Percentiles rank a stretch among this genome's conserved stretches.
Conservation (phyloP, 2,113 vertebrate species). For the Macquaria australasica region DNA sequence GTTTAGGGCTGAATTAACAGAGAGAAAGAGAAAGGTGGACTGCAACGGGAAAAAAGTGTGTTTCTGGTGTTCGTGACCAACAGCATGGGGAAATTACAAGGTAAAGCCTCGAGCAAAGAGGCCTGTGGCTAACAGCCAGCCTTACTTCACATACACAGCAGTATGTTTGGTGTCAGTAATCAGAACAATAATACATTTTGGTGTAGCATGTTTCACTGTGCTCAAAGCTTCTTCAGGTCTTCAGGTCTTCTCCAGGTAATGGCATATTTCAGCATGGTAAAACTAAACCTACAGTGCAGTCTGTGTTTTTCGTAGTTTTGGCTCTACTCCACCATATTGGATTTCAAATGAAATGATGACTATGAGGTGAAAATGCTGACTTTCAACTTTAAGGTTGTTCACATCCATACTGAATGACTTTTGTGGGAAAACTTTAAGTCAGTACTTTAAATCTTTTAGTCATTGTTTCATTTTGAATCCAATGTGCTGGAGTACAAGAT, state of each 20-base stretch:
- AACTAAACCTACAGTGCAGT: conserved; percentile 1
- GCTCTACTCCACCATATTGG: conserved; percentile 9
- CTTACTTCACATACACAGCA: not conserved
- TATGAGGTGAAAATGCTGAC: conserved; percentile 2
- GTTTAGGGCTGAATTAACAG: not conserved
- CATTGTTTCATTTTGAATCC: not conserved
- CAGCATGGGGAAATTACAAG: not conserved
- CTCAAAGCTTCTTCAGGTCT: not conserved
- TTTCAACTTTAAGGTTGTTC: not conserved
- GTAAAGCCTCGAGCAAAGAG: not conserved
- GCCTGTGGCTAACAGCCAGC: not conserved
- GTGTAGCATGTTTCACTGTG: not conserved
- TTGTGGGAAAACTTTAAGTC: conserved; percentile 19
- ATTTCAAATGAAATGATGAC: conserved; percentile 38
- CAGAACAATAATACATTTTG: not conserved
- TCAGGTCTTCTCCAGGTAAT: no score
- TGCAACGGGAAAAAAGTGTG: not conserved
- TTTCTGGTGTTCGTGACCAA: not conserved
- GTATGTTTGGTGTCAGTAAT: not conserved
- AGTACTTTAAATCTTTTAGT: not conserved
- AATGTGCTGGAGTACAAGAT: not conserved
- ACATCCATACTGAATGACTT: not conserved
- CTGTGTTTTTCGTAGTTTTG: conserved; percentile 42
- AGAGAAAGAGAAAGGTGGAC: not conserved
- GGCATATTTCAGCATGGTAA: not conserved